Evolutionary conservation across 53 echinoderm and acorn worm genomes (phyloP), one percentile per base, ranked within the genome.

Genomic region (Patiria pectinifera): DNA sequence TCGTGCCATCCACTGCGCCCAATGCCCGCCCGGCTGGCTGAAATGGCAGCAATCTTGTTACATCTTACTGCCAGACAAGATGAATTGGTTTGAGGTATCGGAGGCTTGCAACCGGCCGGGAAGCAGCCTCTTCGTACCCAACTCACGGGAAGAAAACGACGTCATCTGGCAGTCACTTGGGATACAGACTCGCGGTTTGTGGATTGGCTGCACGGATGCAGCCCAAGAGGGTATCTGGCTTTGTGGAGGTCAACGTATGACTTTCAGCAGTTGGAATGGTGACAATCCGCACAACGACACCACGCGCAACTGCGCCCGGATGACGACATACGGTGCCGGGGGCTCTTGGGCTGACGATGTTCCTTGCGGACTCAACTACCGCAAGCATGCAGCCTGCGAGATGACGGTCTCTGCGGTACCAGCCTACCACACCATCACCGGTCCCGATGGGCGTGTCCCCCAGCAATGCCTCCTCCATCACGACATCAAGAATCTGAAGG

Each of bases 381-480:
- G 44, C 11, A 78, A 88, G 60, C 4, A 12, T 8, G 88, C 62
- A 3, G 88, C 78, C 43, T 78, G 88, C 45, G 88, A 88, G 44
- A 88, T 88, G 88, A 2, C 76, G 15, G 78, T 48, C 61, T 26
- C 77, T 78, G 75, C 60, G 26, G 16, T 62, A 59, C 77, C 45
- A 26, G 19, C 24, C 88, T 78, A 88, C 62, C 77, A 76, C 59
- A 88, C 62, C 78, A 14, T 59, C 59, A 76, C 78, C 76, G 88
- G 78, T 88, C 88, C 88, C 45, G 88, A 88, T 24, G 88, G 88
- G 61, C 88, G 88, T 88, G 62, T 88, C 78, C 26, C 78, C 18
- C 76, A 87, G 76, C 25, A 76, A n/a, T 87, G 87, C 87, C 87
- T 76, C 77, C 26, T 26, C 59, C 24, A 77, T 61, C 87, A 87